Evolutionary conservation across 1,140 invertebrate species (phyloP).

Genomic region (Caenorhabditis inopinata): DNA sequence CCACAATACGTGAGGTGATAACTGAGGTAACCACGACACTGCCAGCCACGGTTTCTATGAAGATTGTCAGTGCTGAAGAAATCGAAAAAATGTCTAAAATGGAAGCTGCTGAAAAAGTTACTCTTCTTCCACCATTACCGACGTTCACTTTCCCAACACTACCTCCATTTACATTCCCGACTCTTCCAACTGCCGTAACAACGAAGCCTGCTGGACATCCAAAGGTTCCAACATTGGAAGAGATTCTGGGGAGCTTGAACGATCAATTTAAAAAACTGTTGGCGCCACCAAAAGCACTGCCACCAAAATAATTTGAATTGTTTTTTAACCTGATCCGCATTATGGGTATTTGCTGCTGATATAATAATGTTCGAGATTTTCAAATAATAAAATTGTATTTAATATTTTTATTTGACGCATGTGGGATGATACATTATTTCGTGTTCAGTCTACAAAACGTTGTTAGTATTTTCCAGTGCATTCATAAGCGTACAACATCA

Average conservation of each 20-base stretch:
- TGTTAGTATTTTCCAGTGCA: no score
- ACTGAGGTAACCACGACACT: background rate
- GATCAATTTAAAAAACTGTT: conserved; percentile 18
- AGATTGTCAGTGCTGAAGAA: background rate
- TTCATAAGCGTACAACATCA: background rate
- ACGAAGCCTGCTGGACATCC: background rate
- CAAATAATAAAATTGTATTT: background rate
- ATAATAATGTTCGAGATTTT: background rate
- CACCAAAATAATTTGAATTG: background rate
- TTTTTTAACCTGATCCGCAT: background rate
- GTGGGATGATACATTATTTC: no score
- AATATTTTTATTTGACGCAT: no score
- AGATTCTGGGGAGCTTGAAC: conserved; percentile 11
- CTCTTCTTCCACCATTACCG: conserved; percentile 1
- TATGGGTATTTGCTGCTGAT: conserved; percentile 20
- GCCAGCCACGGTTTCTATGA: background rate
- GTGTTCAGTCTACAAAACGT: no score
- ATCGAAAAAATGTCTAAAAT: background rate
- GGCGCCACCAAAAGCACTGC: background rate
- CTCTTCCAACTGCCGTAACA: background rate
- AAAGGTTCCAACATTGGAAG: conserved; percentile 23
- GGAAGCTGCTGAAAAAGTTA: conserved; percentile 2
- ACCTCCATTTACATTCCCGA: conserved; percentile 1
- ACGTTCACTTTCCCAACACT: conserved; percentile 17
- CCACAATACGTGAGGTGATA: background rate